phyloP scores from a whole-genome alignment of 2,888 invertebrate species.

The Halictus quadricinctus region DNA sequence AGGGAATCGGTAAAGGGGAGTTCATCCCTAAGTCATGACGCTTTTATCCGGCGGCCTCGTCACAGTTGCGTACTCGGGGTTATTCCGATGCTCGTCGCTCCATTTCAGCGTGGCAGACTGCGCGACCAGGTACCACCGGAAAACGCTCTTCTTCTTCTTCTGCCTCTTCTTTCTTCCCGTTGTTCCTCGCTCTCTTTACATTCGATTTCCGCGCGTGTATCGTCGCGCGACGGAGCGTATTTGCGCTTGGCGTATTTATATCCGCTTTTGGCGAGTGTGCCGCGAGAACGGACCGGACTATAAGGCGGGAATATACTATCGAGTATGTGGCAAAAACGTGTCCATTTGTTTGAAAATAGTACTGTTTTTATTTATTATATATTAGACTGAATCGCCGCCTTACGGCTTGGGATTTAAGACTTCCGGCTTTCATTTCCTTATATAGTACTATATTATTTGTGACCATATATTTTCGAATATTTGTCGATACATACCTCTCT shows the following conservation, averaged over 20 bases:
- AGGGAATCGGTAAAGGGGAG: conserved; percentile 67
- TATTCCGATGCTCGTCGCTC: conserved; percentile 35
- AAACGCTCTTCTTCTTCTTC: neutral
- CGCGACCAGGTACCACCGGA: neutral
- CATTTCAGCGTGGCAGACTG: conserved; percentile 10
- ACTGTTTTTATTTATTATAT: too few relatives aligned
- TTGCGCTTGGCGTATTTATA: conserved; percentile 56
- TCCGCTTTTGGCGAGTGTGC: conserved; percentile 13
- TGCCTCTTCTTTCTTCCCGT: neutral
- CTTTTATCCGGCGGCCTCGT: conserved; percentile 79
- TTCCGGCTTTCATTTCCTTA: too few relatives aligned
- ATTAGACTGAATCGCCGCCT: too few relatives aligned
- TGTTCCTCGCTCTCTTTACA: neutral
- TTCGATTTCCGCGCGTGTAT: neutral
- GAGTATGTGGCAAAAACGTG: too few relatives aligned
- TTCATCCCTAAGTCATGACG: conserved; percentile 81
- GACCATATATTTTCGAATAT: too few relatives aligned
- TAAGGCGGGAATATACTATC: neutral
- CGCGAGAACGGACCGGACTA: neutral
- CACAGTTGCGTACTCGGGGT: conserved; percentile 49
- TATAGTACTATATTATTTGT: too few relatives aligned
- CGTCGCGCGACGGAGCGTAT: neutral
- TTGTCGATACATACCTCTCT: too few relatives aligned
- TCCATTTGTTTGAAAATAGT: too few relatives aligned
- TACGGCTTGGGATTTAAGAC: too few relatives aligned